phyloP scores from a whole-genome alignment of 92 coral and sea anemone species.

The Bergia puertoricense region DNA sequence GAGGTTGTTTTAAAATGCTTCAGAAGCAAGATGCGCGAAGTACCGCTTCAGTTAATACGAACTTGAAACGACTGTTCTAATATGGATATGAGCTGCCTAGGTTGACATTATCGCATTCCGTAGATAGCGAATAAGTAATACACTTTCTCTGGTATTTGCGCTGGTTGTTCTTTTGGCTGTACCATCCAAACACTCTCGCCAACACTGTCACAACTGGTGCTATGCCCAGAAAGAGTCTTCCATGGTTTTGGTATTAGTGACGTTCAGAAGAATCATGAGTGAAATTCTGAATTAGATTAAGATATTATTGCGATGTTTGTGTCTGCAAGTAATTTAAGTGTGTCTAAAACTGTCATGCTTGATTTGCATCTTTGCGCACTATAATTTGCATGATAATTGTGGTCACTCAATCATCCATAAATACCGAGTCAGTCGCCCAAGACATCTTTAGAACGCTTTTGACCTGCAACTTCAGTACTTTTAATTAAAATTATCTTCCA shows the following conservation, averaged over 20 bases:
- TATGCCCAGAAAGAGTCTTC: background rate
- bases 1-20: background rate
- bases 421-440: background rate
- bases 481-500: no score
- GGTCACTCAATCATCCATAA: background rate
- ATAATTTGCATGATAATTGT: constrained; percentile 9
- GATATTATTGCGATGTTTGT: constrained; percentile 28
- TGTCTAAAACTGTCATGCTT: constrained; percentile 18
- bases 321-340: constrained; percentile 30
- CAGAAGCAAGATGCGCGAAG: background rate
- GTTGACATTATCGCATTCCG: constrained; percentile 32
- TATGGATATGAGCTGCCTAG: constrained; percentile 10
- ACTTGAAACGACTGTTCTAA: background rate
- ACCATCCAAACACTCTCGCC: constrained; percentile 5
- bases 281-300: background rate
- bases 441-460: background rate
- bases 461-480: background rate
- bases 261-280: constrained; percentile 26
- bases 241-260: background rate
- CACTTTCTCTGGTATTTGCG: constrained; percentile 2
- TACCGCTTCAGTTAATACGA: background rate
- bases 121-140: constrained; percentile 21
- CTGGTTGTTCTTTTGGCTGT: background rate
- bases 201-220: constrained; percentile 7
- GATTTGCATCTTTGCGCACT: constrained; percentile 18